Evolutionary conservation across 1,140 invertebrate species (phyloP).

Genomic region (Brachionus rotundiformis): DNA sequence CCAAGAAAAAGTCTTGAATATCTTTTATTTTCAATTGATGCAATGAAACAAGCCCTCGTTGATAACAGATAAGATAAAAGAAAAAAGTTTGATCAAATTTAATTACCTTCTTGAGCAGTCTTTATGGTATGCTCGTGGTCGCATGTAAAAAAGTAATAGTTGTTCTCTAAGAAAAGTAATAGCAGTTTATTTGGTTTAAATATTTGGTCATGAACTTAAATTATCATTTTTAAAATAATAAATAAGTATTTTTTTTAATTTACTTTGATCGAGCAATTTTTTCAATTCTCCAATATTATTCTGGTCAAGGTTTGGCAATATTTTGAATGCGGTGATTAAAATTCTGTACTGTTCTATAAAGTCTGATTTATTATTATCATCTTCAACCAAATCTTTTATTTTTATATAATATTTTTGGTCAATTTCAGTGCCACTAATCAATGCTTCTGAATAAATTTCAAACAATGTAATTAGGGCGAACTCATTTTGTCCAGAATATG

Average conservation of each 20-base stretch:
- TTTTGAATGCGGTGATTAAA: not conserved
- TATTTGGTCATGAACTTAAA: not conserved
- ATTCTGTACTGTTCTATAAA: not conserved
- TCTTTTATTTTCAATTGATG: slow-evolving; percentile 15
- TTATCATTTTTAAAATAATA: not conserved
- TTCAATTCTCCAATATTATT: slow-evolving; percentile 26
- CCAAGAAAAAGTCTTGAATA: not conserved
- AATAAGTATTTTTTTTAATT: not conserved
- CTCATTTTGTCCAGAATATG: slow-evolving; percentile 10
- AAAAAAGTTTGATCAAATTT: not conserved
- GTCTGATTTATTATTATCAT: not conserved
- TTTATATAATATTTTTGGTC: not conserved
- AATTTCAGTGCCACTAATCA: slow-evolving; percentile 23
- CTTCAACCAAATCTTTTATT: not conserved
- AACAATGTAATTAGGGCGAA: not conserved
- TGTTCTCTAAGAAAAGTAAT: slow-evolving; percentile 8
- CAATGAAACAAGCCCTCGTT: not conserved
- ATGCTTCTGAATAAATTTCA: slow-evolving; percentile 34
- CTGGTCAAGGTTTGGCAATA: not conserved
- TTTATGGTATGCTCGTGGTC: slow-evolving; percentile 2
- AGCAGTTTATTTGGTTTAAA: not conserved
- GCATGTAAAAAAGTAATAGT: slow-evolving; percentile 22
- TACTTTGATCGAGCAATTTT: slow-evolving; percentile 31
- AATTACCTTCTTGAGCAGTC: slow-evolving; percentile 24
- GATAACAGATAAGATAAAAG: too few species aligned